Percentiles rank a stretch among this genome's conserved stretches.
These are phyloP conservation scores for Eciton burchellii DNA, from an alignment of 1,140 invertebrate genomes.

Conservation along the genomic window DNA sequence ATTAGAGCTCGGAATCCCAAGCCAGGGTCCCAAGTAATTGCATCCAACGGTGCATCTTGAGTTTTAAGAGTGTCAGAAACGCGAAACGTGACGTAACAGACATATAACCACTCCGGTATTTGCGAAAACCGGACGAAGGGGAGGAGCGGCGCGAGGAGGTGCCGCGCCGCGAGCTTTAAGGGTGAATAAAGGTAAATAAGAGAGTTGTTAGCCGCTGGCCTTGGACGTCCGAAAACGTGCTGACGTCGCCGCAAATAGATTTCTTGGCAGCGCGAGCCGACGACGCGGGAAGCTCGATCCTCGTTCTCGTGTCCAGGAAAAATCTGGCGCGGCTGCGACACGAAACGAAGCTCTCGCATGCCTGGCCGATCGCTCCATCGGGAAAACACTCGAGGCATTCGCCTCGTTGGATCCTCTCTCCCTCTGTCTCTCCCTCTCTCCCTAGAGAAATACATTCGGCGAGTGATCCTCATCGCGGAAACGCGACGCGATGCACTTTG, in stretches of 20 bases:
- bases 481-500: conserved; percentile 22
- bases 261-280: conserved; percentile 50
- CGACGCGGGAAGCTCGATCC: conserved; percentile 44
- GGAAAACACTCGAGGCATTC: conserved; percentile 35
- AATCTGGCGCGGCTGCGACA: too few species aligned
- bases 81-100: neutral
- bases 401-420: conserved; percentile 14
- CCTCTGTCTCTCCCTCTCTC: conserved; percentile 6
- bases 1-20: conserved; percentile 38
- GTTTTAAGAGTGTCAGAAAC: conserved; percentile 1
- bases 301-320: conserved; percentile 51
- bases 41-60: conserved; percentile 20
- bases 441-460: neutral
- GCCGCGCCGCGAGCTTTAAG: conserved; percentile 41
- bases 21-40: conserved; percentile 20
- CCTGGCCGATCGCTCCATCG: conserved; percentile 8
- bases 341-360: too few species aligned
- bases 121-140: neutral
- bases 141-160: neutral
- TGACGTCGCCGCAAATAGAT: conserved; percentile 56
- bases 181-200: conserved; percentile 52
- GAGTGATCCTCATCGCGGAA: conserved; percentile 8
- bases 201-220: conserved; percentile 56
- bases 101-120: conserved; percentile 1
- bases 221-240: conserved; percentile 51